A percentile compares a stretch with the other conserved stretches of the same genome.
phyloP scores from a whole-genome alignment of 37 sponge, comb jelly and placozoan species.

The Beroe ovata region DNA sequence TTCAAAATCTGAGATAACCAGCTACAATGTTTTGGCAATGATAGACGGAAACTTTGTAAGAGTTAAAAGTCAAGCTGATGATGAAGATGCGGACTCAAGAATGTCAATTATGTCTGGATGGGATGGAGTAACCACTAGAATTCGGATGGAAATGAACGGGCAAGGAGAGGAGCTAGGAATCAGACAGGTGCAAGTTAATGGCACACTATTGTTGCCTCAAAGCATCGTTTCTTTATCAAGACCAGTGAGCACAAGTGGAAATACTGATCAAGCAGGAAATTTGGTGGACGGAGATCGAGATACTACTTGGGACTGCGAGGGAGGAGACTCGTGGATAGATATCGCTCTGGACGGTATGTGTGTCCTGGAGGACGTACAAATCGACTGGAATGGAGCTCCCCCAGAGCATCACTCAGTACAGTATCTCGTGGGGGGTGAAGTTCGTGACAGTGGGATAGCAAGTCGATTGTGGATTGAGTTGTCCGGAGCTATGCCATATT shows the following conservation, averaged over 20 bases:
- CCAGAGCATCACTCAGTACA: background rate
- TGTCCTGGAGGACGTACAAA: background rate
- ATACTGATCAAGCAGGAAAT: background rate
- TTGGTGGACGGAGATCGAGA: background rate
- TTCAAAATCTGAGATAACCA: background rate
- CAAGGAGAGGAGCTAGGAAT: too few relatives aligned
- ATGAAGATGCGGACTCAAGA: background rate
- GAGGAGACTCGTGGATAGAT: background rate
- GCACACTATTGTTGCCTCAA: background rate
- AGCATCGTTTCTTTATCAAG: background rate
- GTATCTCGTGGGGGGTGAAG: background rate
- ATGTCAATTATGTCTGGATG: background rate
- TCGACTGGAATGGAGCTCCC: background rate
- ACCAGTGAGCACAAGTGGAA: background rate
- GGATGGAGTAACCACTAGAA: background rate
- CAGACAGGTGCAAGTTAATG: too few relatives aligned
- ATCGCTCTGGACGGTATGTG: background rate
- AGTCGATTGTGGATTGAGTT: background rate
- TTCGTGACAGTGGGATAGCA: background rate
- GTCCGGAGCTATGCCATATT: background rate
- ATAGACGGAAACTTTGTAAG: background rate
- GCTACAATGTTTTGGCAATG: background rate
- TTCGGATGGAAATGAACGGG: background rate
- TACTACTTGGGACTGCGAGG: background rate
- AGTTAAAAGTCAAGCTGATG: background rate